Conservation (phyloP, 2,113 vertebrate species). For the Hippocampus abdominalis region DNA sequence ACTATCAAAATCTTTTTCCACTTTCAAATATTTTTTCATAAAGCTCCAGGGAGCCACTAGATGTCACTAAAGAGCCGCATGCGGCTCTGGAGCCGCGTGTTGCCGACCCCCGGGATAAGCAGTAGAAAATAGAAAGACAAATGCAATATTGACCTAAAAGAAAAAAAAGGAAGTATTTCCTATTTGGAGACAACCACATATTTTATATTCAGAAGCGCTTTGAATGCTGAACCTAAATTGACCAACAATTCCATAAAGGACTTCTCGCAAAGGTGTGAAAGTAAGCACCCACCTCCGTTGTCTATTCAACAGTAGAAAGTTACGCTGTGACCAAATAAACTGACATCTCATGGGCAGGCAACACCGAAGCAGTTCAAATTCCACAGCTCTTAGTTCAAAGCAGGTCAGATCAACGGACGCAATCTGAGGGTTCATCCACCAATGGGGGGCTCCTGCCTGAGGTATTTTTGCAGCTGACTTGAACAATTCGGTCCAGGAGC, state of each 20-base stretch:
- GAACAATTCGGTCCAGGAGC: slow-evolving; percentile 25
- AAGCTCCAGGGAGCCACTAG: too few relatives aligned
- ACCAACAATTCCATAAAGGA: neutral
- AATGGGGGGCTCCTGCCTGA: slow-evolving; percentile 19
- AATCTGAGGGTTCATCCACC: slow-evolving; percentile 2
- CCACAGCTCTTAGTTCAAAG: slow-evolving; percentile 1
- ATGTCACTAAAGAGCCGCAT: too few relatives aligned
- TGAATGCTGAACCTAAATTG: neutral
- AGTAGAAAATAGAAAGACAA: neutral
- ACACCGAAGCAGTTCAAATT: neutral
- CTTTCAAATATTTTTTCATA: too few relatives aligned
- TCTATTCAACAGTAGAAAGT: neutral
- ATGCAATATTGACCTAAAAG: neutral
- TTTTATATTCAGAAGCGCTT: neutral
- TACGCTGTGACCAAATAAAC: neutral
- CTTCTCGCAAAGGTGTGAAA: neutral
- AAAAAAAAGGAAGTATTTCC: neutral
- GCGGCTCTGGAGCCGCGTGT: too few relatives aligned
- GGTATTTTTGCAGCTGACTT: slow-evolving; percentile 67
- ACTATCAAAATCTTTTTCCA: too few relatives aligned
- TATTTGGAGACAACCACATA: neutral
- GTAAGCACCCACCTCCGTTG: neutral
- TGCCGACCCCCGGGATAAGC: too few relatives aligned
- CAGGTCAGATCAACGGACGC: slow-evolving; percentile 4
- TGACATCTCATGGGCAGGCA: neutral